Percentiles rank a stretch among this genome's conserved stretches.
phyloP scores from a whole-genome alignment of 2,888 invertebrate genomes.

The Calliphora vomitoria region DNA sequence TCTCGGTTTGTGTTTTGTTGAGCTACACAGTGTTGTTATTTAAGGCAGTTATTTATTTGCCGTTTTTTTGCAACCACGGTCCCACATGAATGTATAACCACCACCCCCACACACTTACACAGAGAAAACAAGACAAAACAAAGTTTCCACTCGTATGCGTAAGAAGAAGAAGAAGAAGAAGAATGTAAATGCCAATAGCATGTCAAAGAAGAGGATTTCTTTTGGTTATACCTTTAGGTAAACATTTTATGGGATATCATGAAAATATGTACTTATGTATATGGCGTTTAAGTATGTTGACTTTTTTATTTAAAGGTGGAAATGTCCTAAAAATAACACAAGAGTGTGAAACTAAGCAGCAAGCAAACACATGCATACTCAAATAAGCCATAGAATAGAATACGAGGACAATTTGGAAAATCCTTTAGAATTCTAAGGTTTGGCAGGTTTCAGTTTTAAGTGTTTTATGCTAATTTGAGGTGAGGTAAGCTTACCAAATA shows the following conservation, averaged over 20 bases:
- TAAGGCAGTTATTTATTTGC: constrained; percentile 11
- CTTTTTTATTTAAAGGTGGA: constrained; percentile 18
- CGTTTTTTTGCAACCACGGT: background rate
- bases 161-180: background rate
- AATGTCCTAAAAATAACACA: constrained; percentile 39
- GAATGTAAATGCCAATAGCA: background rate
- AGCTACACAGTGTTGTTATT: background rate
- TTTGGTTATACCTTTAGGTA: background rate
- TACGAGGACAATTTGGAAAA: background rate
- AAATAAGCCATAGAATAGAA: background rate
- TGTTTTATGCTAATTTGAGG: too few species aligned
- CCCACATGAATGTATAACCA: background rate
- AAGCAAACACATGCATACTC: background rate
- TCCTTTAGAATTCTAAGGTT: background rate
- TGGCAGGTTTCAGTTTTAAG: too few species aligned
- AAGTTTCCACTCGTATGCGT: background rate
- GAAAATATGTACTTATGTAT: too few species aligned
- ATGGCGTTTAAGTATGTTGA: constrained; percentile 47
- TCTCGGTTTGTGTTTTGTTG: background rate
- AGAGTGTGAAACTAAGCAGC: background rate
- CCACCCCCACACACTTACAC: background rate
- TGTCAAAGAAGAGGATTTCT: background rate
- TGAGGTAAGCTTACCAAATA: too few species aligned
- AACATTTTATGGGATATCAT: constrained; percentile 50
- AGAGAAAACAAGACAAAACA: background rate